These are phyloP conservation scores for Drosophila flavopinicola DNA, from an alignment of 2,888 invertebrate species.

Conservation along the genomic window DNA sequence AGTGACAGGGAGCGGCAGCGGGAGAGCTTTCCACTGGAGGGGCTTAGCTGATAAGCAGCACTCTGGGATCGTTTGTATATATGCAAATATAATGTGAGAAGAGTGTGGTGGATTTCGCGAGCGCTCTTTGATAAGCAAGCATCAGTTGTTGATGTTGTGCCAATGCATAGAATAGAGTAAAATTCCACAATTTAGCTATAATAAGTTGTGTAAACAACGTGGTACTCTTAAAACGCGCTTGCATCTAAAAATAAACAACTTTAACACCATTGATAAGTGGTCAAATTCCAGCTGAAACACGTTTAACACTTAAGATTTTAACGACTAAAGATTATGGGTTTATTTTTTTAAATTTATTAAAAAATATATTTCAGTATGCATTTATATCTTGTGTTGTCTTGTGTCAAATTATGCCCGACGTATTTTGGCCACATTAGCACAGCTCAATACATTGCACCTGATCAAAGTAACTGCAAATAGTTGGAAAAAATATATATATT, in stretches of 20 bases:
- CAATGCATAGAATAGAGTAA: too few relatives aligned
- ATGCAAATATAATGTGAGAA: background rate
- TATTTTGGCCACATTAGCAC: conserved; percentile 8
- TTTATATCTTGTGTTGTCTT: background rate
- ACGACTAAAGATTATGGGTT: background rate
- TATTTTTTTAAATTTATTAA: background rate
- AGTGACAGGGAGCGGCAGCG: conserved; percentile 12
- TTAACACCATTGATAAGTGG: background rate
- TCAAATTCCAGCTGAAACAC: background rate
- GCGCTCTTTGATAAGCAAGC: conserved; percentile 13
- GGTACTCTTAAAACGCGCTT: background rate
- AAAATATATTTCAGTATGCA: background rate
- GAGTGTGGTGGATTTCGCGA: background rate
- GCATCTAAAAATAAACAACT: background rate
- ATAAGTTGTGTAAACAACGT: conserved; percentile 11
- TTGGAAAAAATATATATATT: too few relatives aligned
- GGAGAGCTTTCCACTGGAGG: background rate
- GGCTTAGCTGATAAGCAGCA: conserved; percentile 4
- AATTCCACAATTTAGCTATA: conserved; percentile 18
- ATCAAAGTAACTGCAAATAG: conserved; percentile 49
- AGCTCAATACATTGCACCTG: conserved; percentile 30
- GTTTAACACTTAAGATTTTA: background rate
- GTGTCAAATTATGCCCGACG: background rate
- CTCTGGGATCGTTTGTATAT: background rate
- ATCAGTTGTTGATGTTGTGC: conserved; percentile 11